phyloP scores from a whole-genome alignment of 1,140 invertebrate species.

The Acyrthosiphon pisum region DNA sequence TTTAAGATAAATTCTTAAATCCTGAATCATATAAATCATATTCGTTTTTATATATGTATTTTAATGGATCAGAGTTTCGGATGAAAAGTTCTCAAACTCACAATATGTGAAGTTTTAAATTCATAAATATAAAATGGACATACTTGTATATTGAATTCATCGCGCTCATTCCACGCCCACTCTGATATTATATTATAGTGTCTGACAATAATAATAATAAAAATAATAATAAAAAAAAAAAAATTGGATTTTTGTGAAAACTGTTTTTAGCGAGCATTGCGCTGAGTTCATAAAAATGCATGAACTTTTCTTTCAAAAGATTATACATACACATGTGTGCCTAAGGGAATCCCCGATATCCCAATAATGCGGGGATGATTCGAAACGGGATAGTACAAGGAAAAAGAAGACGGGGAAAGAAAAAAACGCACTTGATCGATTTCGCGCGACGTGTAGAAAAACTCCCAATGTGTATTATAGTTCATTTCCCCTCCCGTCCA shows the following conservation, averaged over 20 bases:
- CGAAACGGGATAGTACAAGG: background rate
- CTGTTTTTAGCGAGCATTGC: background rate
- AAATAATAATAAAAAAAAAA: background rate
- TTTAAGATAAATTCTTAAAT: background rate
- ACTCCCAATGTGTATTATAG: background rate
- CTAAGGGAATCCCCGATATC: conserved; percentile 4
- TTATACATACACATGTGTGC: conserved; percentile 3
- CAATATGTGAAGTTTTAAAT: background rate
- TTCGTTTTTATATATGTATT: background rate
- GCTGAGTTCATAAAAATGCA: conserved; percentile 24
- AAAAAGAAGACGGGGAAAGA: background rate
- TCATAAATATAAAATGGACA: conserved; percentile 6
- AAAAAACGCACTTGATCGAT: conserved; percentile 30
- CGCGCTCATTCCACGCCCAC: background rate
- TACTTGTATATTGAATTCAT: conserved; percentile 13
- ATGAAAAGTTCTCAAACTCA: background rate
- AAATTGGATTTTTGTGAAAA: background rate
- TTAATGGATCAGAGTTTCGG: background rate
- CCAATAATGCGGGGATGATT: conserved; percentile 5
- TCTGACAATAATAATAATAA: conserved; percentile 17
- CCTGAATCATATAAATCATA: background rate
- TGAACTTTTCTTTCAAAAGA: conserved; percentile 30
- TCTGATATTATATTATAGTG: background rate
- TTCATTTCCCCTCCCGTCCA: conserved; percentile 26
- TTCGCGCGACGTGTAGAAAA: background rate